Conservation (phyloP, 2,888 invertebrate species). For the Tricholauxania praeusta region DNA sequence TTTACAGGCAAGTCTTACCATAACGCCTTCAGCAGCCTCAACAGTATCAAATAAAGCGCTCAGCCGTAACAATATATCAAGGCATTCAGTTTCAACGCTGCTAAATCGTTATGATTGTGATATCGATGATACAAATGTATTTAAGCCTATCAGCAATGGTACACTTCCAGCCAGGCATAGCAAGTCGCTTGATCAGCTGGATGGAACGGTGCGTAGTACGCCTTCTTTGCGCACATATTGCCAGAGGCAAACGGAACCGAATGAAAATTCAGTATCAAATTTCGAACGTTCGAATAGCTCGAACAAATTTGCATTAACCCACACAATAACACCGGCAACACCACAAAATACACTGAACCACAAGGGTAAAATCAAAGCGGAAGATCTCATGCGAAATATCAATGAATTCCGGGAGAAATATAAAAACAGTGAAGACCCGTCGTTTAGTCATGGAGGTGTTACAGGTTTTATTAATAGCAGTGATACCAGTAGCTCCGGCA, state of each 20-base stretch:
- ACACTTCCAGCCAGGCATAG: constrained; percentile 81
- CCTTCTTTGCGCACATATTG: constrained; percentile 65
- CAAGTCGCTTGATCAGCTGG: constrained; percentile 84
- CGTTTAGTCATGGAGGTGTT: constrained; percentile 35
- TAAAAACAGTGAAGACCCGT: constrained; percentile 71
- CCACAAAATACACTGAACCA: constrained; percentile 50
- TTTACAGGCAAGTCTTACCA: constrained; percentile 75
- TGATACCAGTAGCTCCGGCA: constrained; percentile 12
- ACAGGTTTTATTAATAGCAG: constrained; percentile 43
- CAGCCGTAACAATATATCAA: constrained; percentile 68
- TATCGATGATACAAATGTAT: constrained; percentile 59
- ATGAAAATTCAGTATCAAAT: not conserved
- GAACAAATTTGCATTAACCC: not conserved
- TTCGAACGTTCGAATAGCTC: not conserved
- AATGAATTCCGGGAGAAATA: constrained; percentile 76
- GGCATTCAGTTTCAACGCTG: constrained; percentile 72
- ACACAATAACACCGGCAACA: constrained; percentile 35
- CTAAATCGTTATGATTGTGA: constrained; percentile 62
- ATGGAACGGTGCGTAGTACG: constrained; percentile 63
- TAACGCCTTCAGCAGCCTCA: constrained; percentile 70
- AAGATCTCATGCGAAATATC: constrained; percentile 73
- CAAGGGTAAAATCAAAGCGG: constrained; percentile 67
- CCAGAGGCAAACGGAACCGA: constrained; percentile 20
- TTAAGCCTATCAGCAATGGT: constrained; percentile 65
- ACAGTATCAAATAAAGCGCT: constrained; percentile 47